Conservation (phyloP, 1,140 invertebrate species). For the Paracyclopina nana region DNA sequence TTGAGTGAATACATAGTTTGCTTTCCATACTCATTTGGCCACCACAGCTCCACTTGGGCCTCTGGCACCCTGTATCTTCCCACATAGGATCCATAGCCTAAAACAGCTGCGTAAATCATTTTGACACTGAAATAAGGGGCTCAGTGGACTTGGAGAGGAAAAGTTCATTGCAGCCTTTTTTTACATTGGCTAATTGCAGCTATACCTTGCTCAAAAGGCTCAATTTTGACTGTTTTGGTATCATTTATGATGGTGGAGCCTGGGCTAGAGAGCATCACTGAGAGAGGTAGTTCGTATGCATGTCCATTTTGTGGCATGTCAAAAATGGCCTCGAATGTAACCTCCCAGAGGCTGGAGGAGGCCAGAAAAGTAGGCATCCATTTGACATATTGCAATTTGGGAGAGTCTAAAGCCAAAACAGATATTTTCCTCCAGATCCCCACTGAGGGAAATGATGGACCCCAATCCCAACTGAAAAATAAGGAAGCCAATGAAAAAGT, state of each 20-base stretch:
- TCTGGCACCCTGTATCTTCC: too few species aligned
- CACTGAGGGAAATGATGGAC: slow-evolving; percentile 74
- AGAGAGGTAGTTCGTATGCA: not conserved
- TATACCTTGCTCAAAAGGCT: too few species aligned
- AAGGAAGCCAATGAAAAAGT: not conserved
- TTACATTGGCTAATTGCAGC: too few species aligned
- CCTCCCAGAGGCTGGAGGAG: not conserved
- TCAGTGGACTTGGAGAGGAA: too few species aligned
- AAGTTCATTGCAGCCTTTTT: too few species aligned
- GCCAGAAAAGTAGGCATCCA: slow-evolving; percentile 8
- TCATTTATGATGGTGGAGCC: slow-evolving; percentile 12
- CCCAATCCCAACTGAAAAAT: slow-evolving; percentile 78
- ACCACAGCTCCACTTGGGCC: slow-evolving; percentile 46
- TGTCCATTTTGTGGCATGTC: not conserved
- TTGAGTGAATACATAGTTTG: slow-evolving; percentile 52
- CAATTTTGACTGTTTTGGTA: too few species aligned
- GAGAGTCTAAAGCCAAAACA: slow-evolving; percentile 14
- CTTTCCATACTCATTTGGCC: slow-evolving; percentile 80
- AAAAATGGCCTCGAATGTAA: slow-evolving; percentile 6
- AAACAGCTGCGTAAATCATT: too few species aligned
- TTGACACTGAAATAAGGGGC: too few species aligned
- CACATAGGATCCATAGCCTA: too few species aligned
- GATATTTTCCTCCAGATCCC: slow-evolving; percentile 55
- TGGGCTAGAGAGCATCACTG: slow-evolving; percentile 13
- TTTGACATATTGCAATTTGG: not conserved